These are phyloP conservation scores for Uropetala carovei DNA, from an alignment of 2,888 invertebrate species.

Conservation along the genomic window DNA sequence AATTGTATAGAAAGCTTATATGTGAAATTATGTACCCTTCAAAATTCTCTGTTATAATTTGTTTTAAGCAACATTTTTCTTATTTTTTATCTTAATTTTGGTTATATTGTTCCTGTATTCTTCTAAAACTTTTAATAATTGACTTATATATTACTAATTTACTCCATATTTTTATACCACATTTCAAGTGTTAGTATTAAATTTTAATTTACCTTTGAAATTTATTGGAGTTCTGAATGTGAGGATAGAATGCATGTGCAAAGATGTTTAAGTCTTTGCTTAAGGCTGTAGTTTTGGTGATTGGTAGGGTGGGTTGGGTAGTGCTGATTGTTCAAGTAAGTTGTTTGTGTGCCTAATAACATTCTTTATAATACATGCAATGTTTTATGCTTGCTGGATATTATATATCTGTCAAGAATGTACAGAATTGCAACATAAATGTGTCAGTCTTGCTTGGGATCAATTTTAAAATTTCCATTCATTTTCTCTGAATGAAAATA, in stretches of 20 bases:
- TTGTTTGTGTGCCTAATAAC: constrained; percentile 40
- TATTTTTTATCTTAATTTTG: too few species aligned
- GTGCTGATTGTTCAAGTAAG: neutral
- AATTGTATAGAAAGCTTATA: neutral
- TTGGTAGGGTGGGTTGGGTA: neutral
- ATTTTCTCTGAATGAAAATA: neutral
- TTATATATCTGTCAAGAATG: neutral
- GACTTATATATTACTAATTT: neutral
- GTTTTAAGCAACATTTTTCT: neutral
- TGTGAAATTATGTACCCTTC: neutral
- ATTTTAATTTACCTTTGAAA: neutral
- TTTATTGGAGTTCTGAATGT: neutral
- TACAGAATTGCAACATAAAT: neutral
- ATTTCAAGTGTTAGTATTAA: too few species aligned
- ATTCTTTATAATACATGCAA: neutral
- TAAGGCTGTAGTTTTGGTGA: neutral
- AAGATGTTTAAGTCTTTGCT: neutral
- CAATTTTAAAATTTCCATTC: constrained; percentile 11
- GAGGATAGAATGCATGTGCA: constrained; percentile 2
- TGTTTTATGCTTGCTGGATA: constrained; percentile 23
- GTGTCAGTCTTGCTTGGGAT: constrained; percentile 49
- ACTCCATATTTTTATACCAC: neutral
- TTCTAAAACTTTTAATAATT: neutral
- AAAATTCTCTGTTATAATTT: neutral
- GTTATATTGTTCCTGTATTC: neutral